phyloP scores from a whole-genome alignment of 2,888 invertebrate genomes.

The Epistrophe eligans region DNA sequence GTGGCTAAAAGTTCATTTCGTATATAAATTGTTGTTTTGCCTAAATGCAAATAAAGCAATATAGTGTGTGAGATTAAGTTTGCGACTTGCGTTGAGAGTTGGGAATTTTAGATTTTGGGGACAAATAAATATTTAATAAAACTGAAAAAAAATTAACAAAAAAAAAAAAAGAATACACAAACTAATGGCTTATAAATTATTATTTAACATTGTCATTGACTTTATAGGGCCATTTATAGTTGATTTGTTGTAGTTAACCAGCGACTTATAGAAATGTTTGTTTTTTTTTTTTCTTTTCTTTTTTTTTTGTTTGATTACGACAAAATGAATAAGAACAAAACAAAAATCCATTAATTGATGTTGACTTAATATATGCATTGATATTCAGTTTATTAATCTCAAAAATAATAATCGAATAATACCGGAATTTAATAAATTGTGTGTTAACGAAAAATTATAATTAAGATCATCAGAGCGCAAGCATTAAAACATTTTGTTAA shows the following conservation, averaged over 20 bases:
- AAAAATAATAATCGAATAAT: not conserved
- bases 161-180: not conserved
- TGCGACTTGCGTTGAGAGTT: not conserved
- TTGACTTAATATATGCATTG: not conserved
- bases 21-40: conserved; percentile 18
- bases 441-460: conserved; percentile 11
- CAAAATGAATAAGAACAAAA: conserved; percentile 9
- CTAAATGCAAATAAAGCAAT: conserved; percentile 43
- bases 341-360: not conserved
- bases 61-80: conserved; percentile 20
- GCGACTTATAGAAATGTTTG: conserved; percentile 1
- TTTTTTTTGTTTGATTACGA: not conserved
- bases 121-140: conserved; percentile 33
- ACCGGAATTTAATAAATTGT: conserved; percentile 12
- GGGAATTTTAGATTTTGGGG: not conserved
- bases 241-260: conserved; percentile 28
- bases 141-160: not conserved
- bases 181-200: conserved; percentile 24
- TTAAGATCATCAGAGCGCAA: not conserved
- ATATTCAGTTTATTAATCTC: not conserved
- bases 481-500: not conserved
- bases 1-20: conserved; percentile 46
- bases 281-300: not conserved
- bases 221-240: conserved; percentile 53
- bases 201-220: conserved; percentile 56